Percentiles rank a stretch among this genome's conserved stretches.
These are phyloP conservation scores for Oryctolagus cuniculus DNA, from an alignment of 2,113 vertebrate genomes.

Conservation along the genomic window DNA sequence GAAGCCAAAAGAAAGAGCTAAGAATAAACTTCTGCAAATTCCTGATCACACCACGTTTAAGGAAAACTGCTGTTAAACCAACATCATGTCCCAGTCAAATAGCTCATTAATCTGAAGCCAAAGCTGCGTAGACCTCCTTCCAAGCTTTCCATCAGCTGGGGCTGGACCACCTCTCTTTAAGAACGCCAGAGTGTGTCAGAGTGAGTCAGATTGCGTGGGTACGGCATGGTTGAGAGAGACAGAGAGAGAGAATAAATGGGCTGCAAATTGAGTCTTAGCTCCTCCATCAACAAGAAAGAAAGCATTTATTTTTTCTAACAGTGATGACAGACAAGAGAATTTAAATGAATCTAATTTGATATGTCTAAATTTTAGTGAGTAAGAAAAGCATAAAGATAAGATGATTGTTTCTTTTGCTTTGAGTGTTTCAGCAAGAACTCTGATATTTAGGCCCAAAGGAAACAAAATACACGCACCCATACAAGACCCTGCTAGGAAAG, in stretches of 20 bases:
- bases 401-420: constrained; percentile 54
- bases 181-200: background rate
- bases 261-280: constrained; percentile 62
- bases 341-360: constrained; percentile 77
- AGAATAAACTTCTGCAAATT: constrained; percentile 90
- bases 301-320: constrained; percentile 71
- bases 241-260: background rate
- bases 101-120: constrained; percentile 53
- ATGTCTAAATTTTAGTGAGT: constrained; percentile 71
- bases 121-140: constrained; percentile 13
- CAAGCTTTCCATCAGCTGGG: background rate
- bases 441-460: constrained; percentile 24
- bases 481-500: background rate
- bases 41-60: constrained; percentile 66
- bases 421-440: constrained; percentile 19
- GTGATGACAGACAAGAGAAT: constrained; percentile 66
- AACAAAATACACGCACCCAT: background rate
- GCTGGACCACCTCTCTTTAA: background rate
- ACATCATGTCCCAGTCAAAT: constrained; percentile 65
- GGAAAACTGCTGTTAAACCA: constrained; percentile 80
- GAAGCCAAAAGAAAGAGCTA: constrained; percentile 86
- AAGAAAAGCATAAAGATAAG: constrained; percentile 62
- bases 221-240: background rate
- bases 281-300: constrained; percentile 69
- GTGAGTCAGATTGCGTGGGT: background rate